These are phyloP conservation scores for Cephus spinipes DNA, from an alignment of 2,888 invertebrate species.

Conservation along the genomic window DNA sequence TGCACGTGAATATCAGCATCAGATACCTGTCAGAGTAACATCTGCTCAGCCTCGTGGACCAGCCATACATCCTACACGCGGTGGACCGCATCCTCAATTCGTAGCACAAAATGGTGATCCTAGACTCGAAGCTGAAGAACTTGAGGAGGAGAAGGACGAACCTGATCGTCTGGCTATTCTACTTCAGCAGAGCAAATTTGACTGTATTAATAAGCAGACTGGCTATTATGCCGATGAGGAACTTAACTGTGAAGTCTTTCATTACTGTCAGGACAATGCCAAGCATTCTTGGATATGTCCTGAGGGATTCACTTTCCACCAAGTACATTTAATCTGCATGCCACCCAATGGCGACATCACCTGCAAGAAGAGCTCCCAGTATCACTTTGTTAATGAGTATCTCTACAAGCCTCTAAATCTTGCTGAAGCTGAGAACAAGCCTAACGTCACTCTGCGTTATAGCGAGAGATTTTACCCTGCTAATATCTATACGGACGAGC, in stretches of 20 bases:
- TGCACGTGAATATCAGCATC: slow-evolving; percentile 40
- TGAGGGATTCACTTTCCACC: slow-evolving; percentile 89
- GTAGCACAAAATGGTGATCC: no score
- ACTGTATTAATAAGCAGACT: slow-evolving; percentile 82
- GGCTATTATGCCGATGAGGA: slow-evolving; percentile 94
- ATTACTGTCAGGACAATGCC: slow-evolving; percentile 91
- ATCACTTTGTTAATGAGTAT: slow-evolving; percentile 93
- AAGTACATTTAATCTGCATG: slow-evolving; percentile 94
- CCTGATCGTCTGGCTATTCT: slow-evolving; percentile 85
- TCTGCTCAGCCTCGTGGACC: slow-evolving; percentile 22
- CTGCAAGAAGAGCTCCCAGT: slow-evolving; percentile 89
- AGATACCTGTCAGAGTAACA: slow-evolving; percentile 38
- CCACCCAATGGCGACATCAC: slow-evolving; percentile 90
- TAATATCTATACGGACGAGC: slow-evolving; percentile 73
- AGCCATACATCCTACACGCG: slow-evolving; percentile 14
- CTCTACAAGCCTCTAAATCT: slow-evolving; percentile 89
- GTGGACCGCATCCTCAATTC: no score
- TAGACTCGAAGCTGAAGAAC: slow-evolving; percentile 70
- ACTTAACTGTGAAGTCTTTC: slow-evolving; percentile 91
- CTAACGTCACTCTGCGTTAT: slow-evolving; percentile 82
- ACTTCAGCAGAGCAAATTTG: slow-evolving; percentile 86
- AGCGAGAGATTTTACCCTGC: slow-evolving; percentile 88
- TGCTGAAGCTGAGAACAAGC: slow-evolving; percentile 83
- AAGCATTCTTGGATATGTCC: slow-evolving; percentile 95
- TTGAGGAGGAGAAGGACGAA: slow-evolving; percentile 83